Evolutionary conservation across 2,797 vertebrate species (phyloP).

Genomic region (Leucoraja ocellata): DNA sequence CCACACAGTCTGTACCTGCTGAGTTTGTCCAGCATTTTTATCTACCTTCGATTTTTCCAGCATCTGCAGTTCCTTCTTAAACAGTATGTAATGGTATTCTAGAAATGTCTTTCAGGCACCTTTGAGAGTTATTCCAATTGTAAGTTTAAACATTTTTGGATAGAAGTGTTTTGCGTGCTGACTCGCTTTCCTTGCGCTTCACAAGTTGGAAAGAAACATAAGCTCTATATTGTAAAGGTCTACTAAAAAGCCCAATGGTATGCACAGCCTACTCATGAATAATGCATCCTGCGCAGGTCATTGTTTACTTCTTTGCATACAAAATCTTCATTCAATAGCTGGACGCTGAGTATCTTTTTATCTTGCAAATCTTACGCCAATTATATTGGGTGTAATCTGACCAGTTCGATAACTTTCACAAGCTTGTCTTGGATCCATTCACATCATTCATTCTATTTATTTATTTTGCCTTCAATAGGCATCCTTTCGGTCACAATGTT

Average conservation of each 20-base stretch:
- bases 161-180: background rate
- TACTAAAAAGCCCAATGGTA: background rate
- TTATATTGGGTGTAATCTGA: background rate
- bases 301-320: background rate
- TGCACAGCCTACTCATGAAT: slow-evolving; percentile 19
- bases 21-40: background rate
- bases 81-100: background rate
- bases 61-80: too few relatives aligned
- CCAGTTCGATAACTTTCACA: background rate
- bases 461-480: slow-evolving; percentile 2
- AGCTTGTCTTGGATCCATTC: background rate
- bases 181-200: background rate
- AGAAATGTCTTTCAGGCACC: background rate
- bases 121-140: background rate
- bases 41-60: too few relatives aligned
- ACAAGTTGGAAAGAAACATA: background rate
- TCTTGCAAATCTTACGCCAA: slow-evolving; percentile 18
- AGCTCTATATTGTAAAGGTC: background rate
- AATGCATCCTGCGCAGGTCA: background rate
- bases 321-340: slow-evolving; percentile 1
- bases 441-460: background rate
- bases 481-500: background rate
- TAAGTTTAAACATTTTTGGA: background rate
- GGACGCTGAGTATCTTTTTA: background rate
- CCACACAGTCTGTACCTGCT: background rate